These are phyloP conservation scores for Tenualosa thibaudeaui DNA, from an alignment of 2,797 vertebrate species.

Conservation along the genomic window DNA sequence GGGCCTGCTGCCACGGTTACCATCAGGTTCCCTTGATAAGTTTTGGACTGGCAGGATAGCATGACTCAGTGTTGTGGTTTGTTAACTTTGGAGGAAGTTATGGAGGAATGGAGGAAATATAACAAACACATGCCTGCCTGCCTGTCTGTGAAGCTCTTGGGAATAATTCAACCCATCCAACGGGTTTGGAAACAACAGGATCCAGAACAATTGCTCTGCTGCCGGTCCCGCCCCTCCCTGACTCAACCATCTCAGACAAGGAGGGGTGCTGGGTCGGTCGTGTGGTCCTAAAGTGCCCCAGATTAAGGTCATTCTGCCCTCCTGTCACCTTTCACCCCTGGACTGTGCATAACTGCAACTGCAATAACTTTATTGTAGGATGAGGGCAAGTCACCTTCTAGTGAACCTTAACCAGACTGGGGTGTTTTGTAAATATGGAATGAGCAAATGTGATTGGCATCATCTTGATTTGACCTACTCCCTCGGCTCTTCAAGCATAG, in stretches of 20 bases:
- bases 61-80: conserved; percentile 48
- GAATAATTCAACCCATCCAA: conserved; percentile 43
- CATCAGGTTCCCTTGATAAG: too few species aligned
- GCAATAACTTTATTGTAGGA: background rate
- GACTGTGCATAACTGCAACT: background rate
- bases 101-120: too few species aligned
- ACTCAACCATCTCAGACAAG: background rate
- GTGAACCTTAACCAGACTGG: background rate
- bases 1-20: too few species aligned
- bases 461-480: background rate
- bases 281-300: background rate
- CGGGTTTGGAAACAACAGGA: conserved; percentile 56
- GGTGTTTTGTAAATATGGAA: conserved; percentile 22
- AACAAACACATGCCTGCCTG: background rate
- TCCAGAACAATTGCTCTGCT: conserved; percentile 46
- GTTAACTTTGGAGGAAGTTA: too few species aligned
- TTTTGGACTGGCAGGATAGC: background rate
- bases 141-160: background rate
- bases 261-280: background rate
- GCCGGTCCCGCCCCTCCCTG: background rate
- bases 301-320: background rate
- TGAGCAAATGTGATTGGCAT: conserved; percentile 11
- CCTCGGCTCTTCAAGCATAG: background rate
- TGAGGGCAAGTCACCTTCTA: background rate
- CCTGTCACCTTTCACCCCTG: background rate